Evolutionary conservation across 2,888 invertebrate species (phyloP).

Genomic region (Gryllus longicercus): DNA sequence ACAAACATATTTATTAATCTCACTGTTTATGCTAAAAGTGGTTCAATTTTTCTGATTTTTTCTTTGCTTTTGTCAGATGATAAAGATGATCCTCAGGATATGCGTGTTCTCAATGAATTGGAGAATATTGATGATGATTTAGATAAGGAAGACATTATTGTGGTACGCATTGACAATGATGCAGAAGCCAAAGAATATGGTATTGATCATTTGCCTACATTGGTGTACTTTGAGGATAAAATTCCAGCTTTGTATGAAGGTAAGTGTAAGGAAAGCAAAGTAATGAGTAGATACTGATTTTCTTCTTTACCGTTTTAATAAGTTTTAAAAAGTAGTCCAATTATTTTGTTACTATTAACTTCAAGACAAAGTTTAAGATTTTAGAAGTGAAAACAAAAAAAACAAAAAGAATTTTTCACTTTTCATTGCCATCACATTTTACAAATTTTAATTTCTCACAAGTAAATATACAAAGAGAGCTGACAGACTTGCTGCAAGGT

Average conservation of each 20-base stretch:
- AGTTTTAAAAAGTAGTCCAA: too few relatives aligned
- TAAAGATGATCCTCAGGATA: slow-evolving; percentile 85
- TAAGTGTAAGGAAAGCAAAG: slow-evolving; percentile 29
- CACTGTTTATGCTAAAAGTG: not conserved
- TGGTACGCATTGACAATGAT: slow-evolving; percentile 84
- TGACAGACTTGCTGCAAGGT: too few relatives aligned
- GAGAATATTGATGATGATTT: slow-evolving; percentile 91
- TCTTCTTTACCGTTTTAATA: too few relatives aligned
- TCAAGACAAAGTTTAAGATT: not conserved
- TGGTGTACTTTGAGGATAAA: slow-evolving; percentile 87
- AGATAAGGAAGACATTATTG: slow-evolving; percentile 85
- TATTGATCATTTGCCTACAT: slow-evolving; percentile 78
- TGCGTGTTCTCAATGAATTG: slow-evolving; percentile 79
- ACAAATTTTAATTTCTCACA: too few relatives aligned
- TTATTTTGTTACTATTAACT: not conserved
- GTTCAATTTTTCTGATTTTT: slow-evolving; percentile 22
- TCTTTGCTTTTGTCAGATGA: slow-evolving; percentile 62
- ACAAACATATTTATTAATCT: too few relatives aligned
- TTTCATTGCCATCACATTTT: too few relatives aligned
- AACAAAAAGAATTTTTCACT: too few relatives aligned
- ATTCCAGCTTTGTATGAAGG: slow-evolving; percentile 87
- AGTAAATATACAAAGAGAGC: too few relatives aligned
- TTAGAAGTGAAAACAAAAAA: too few relatives aligned
- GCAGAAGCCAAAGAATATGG: slow-evolving; percentile 88
- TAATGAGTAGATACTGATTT: too few relatives aligned